Conservation (phyloP, 1,140 invertebrate genomes). For the Orchestia grillus region DNA sequence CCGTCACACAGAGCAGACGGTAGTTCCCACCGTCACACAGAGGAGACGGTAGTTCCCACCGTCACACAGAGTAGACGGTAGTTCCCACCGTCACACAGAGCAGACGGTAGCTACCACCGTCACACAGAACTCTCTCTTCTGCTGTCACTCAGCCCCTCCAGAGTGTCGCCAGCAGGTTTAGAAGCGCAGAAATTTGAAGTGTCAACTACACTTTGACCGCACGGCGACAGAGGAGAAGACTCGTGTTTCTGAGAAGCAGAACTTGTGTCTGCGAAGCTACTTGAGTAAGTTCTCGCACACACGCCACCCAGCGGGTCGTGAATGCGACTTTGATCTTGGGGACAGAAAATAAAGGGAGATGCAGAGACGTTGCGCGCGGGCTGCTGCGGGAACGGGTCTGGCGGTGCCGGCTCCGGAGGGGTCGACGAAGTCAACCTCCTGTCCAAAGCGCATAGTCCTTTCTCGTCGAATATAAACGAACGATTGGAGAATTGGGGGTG, state of each 20-base stretch:
- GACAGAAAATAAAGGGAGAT: background rate
- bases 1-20: conserved; percentile 48
- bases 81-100: conserved; percentile 4
- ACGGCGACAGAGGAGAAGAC: background rate
- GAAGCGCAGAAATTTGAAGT: background rate
- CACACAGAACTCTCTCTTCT: conserved; percentile 45
- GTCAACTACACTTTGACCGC: background rate
- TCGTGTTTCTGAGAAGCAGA: background rate
- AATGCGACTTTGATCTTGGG: background rate
- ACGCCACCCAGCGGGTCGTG: background rate
- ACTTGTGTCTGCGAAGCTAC: background rate
- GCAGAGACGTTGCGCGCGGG: background rate
- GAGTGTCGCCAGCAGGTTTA: background rate
- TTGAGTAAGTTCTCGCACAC: background rate
- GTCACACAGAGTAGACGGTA: conserved; percentile 47
- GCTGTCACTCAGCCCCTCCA: background rate
- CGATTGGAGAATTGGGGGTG: conserved; percentile 30
- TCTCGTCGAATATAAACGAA: conserved; percentile 38
- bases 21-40: conserved; percentile 7
- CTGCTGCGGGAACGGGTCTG: conserved; percentile 1
- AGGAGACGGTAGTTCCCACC: background rate
- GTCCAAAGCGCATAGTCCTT: background rate
- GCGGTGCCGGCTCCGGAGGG: conserved; percentile 27
- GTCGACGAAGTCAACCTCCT: conserved; percentile 25
- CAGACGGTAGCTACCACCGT: conserved; percentile 1